phyloP scores from a whole-genome alignment of 2,888 invertebrate species.

The Tuberolachnus salignus region DNA sequence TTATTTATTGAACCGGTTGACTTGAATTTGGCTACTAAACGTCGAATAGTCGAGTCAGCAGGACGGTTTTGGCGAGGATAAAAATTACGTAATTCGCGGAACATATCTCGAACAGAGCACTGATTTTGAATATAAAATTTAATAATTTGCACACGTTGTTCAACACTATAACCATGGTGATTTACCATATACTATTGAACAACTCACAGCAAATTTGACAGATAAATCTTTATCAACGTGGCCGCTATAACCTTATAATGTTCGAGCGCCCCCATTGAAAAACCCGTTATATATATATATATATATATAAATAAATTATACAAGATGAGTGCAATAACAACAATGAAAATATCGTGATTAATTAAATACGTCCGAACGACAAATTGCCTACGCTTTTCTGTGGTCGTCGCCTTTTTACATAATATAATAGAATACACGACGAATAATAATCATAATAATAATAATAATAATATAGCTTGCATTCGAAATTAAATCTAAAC shows the following conservation, averaged over 20 bases:
- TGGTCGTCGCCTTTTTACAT: not conserved
- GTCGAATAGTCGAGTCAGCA: not conserved
- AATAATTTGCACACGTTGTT: not conserved
- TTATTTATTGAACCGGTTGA: conserved; percentile 13
- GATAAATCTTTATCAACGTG: not conserved
- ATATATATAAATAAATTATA: not conserved
- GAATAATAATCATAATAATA: not conserved
- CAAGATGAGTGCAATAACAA: not conserved
- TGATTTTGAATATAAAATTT: conserved; percentile 7
- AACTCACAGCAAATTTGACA: not conserved
- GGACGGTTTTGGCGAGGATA: conserved; percentile 7
- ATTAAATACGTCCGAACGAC: conserved; percentile 15
- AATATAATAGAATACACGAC: too few relatives aligned
- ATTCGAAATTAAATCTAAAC: conserved; percentile 19
- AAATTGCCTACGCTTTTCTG: conserved; percentile 8
- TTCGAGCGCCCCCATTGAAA: not conserved
- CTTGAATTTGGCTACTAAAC: conserved; percentile 14
- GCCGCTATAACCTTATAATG: not conserved
- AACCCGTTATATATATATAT: not conserved
- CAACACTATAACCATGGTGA: not conserved
- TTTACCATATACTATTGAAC: too few relatives aligned
- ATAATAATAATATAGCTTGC: not conserved
- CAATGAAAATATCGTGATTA: conserved; percentile 22
- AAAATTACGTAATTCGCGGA: conserved; percentile 3
- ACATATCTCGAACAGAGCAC: not conserved